A percentile compares a stretch with the other conserved stretches of the same genome.
Evolutionary conservation across 92 coral and sea anemone genomes (phyloP).

Genomic region (Meandrina meandrites): DNA sequence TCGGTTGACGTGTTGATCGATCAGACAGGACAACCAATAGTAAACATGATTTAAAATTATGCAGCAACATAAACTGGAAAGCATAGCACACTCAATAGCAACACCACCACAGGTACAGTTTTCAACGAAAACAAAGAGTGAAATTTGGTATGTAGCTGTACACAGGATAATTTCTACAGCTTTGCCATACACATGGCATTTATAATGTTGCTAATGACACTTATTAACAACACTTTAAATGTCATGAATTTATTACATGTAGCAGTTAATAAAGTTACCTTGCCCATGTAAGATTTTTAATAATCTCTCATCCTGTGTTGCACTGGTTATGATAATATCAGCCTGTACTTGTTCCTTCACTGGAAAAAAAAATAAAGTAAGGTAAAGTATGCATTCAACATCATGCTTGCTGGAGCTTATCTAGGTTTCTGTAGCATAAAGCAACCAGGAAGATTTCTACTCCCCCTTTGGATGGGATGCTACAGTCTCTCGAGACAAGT

Average conservation of each 20-base stretch:
- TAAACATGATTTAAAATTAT: too few relatives aligned
- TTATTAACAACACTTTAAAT: too few relatives aligned
- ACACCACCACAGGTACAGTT: neutral
- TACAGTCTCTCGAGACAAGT: too few relatives aligned
- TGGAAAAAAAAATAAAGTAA: constrained; percentile 11
- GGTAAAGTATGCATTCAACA: too few relatives aligned
- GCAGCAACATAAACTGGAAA: neutral
- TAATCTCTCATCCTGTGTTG: constrained; percentile 93
- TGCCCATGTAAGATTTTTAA: constrained; percentile 71
- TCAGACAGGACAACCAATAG: too few relatives aligned
- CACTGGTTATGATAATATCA: constrained; percentile 83
- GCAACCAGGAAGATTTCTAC: too few relatives aligned
- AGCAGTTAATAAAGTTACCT: constrained; percentile 54
- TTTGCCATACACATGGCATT: neutral
- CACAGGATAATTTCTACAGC: neutral
- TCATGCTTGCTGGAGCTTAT: too few relatives aligned
- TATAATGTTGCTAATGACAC: neutral
- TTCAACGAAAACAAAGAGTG: neutral
- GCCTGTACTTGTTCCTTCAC: constrained; percentile 91
- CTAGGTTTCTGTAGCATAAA: too few relatives aligned
- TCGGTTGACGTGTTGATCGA: too few relatives aligned
- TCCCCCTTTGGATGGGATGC: too few relatives aligned
- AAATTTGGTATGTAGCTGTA: neutral
- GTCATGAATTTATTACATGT: too few relatives aligned
- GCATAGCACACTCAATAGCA: neutral